Evolutionary conservation across 2,888 invertebrate species (phyloP), one percentile per base, ranked within the genome.

Genomic region (Leptopilina myrica): DNA sequence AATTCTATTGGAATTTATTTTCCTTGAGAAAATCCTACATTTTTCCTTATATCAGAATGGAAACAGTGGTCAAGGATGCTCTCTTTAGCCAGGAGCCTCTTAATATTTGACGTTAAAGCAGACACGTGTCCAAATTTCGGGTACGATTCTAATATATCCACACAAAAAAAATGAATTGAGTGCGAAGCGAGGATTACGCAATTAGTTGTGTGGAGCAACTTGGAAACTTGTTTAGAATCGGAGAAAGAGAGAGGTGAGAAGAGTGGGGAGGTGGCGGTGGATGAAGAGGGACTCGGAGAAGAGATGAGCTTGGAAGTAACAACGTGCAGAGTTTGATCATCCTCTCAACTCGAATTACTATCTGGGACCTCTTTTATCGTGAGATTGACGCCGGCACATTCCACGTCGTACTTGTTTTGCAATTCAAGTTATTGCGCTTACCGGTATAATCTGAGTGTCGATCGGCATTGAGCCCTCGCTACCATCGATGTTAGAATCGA

Each of bases 391-490:
- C 9, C 8, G 53, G 33, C 33, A 49, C 56, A 73, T 73, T 73
- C 73, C 53, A 56, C 33, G n/a, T n/a, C 73, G 33, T 56, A 73
- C 73, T 56, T 73, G 53, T 73, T 53, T 73, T 73, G 26, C 53
- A 56, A 53, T 73, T 73, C n/a, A 33, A 73, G 14, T 73, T 73
- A 56, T 69, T 73, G 56, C 56, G 20, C 87, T 83, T 87, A 91
- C 91, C 83, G 91, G 90, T 86, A 91, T 91, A 86, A 91, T 91
- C 86, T 91, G 91, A 81, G 91, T 88, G 81, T 91, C 91, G 86
- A 91, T 90, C 75, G 91, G 90, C 89, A 91, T 90, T 77, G 91
- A 88, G 76, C 89, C 88, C 80, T 91, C 91, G 84, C 88, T 90
- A 79, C 88, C 88, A 85, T 91, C 91, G 84, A 91, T 91, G 79